These are phyloP conservation scores for Netelia virgata DNA, from an alignment of 2,888 invertebrate genomes.

Conservation along the genomic window DNA sequence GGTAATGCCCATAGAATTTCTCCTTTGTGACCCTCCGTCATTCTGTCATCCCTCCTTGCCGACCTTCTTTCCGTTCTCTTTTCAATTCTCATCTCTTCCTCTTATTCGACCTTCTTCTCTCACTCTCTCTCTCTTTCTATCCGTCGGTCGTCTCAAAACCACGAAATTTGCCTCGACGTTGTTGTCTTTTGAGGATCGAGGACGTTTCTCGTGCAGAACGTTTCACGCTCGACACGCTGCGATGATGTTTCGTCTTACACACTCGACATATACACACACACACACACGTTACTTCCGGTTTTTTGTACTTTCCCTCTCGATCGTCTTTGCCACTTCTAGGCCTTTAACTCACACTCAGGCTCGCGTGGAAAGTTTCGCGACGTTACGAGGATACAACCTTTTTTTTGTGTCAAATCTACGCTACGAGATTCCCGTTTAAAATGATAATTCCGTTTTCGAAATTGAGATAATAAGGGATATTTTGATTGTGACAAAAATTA, in stretches of 20 bases:
- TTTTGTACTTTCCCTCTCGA: background rate
- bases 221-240: background rate
- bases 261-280: no score
- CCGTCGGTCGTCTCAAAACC: slow-evolving; percentile 29
- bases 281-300: background rate
- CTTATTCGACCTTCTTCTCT: slow-evolving; percentile 44
- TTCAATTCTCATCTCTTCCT: slow-evolving; percentile 52
- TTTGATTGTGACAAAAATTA: background rate
- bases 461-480: background rate
- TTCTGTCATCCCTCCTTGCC: slow-evolving; percentile 46
- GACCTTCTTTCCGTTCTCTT: slow-evolving; percentile 49
- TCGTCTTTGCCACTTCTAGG: background rate
- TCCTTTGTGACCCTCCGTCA: slow-evolving; percentile 63
- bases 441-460: background rate
- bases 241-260: background rate
- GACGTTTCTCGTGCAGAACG: background rate
- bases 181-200: background rate
- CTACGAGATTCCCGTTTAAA: background rate
- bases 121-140: slow-evolving; percentile 20
- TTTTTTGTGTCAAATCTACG: background rate
- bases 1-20: slow-evolving; percentile 81
- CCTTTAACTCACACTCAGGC: background rate
- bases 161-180: background rate
- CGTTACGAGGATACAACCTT: background rate
- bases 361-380: background rate